phyloP scores from a whole-genome alignment of 1,140 invertebrate genomes.

The Lepidurus arcticus region DNA sequence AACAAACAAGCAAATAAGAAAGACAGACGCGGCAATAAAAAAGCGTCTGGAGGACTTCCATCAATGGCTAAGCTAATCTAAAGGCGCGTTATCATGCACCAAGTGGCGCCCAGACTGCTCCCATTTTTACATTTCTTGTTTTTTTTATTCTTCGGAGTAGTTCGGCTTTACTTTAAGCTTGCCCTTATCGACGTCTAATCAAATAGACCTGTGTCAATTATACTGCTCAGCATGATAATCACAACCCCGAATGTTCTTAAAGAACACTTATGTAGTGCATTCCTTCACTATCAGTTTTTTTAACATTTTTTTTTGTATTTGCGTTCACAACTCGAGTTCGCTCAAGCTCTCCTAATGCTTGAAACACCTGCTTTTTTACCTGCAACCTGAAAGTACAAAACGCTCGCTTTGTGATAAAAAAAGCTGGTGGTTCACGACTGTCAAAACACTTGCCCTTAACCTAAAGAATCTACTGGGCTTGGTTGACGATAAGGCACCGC shows the following conservation, averaged over 20 bases:
- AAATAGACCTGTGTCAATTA: constrained; percentile 11
- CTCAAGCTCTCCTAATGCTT: neutral
- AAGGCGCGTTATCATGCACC: constrained; percentile 15
- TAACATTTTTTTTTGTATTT: neutral
- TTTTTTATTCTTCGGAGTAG: neutral
- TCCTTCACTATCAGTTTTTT: neutral
- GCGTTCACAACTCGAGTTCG: neutral
- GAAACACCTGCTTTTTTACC: neutral
- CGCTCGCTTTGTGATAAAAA: neutral
- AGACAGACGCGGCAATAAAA: constrained; percentile 14
- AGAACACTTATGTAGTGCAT: neutral
- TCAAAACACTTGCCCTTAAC: constrained; percentile 12
- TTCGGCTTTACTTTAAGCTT: neutral
- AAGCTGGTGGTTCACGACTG: neutral
- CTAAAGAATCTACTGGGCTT: neutral
- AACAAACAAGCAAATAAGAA: neutral
- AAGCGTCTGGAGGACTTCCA: constrained; percentile 13
- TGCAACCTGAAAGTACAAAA: neutral
- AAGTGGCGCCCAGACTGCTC: constrained; percentile 20
- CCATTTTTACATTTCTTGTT: neutral
- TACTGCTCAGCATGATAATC: neutral
- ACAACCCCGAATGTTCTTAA: neutral
- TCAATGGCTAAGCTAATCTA: constrained; percentile 22
- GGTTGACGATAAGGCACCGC: neutral
- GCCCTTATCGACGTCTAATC: neutral